phyloP scores from a whole-genome alignment of 2,888 invertebrate species.

The Schizotus pectinicornis region DNA sequence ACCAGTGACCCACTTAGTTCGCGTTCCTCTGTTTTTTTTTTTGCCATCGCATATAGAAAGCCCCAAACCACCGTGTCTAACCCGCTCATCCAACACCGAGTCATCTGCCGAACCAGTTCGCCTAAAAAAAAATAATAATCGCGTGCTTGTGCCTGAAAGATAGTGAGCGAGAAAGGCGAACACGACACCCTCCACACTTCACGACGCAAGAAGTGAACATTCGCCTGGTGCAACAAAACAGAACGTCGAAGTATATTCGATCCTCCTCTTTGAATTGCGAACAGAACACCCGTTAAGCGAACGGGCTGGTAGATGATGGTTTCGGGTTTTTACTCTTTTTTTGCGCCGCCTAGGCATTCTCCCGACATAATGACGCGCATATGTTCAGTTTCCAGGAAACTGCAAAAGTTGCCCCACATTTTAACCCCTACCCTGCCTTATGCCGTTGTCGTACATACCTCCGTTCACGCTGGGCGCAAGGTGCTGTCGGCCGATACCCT shows the following conservation, averaged over 20 bases:
- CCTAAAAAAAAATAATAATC: background rate
- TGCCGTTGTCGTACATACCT: slow-evolving; percentile 13
- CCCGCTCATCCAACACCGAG: slow-evolving; percentile 4
- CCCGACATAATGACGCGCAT: slow-evolving; percentile 51
- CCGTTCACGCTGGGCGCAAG: background rate
- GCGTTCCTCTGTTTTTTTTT: background rate
- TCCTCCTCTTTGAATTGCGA: background rate
- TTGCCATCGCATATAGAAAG: slow-evolving; percentile 1
- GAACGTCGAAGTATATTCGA: background rate
- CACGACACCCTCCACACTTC: background rate
- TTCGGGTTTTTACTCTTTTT: slow-evolving; percentile 40
- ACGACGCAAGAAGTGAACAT: background rate
- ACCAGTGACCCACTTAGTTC: slow-evolving; percentile 6
- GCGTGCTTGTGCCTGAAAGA: background rate
- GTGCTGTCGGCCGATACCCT: background rate
- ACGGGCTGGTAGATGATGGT: slow-evolving; percentile 35
- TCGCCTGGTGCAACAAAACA: background rate
- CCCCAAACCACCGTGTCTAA: slow-evolving; percentile 3
- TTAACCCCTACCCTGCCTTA: slow-evolving; percentile 16
- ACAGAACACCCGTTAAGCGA: slow-evolving; percentile 43
- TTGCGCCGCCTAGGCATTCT: slow-evolving; percentile 35
- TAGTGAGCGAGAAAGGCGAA: slow-evolving; percentile 1
- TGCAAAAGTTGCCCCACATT: slow-evolving; percentile 40
- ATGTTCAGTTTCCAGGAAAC: slow-evolving; percentile 52
- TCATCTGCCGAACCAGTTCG: slow-evolving; percentile 1